Base-by-base conservation (phyloP, 1,140 invertebrate species). In the Brachionus paranguensis region DNA sequence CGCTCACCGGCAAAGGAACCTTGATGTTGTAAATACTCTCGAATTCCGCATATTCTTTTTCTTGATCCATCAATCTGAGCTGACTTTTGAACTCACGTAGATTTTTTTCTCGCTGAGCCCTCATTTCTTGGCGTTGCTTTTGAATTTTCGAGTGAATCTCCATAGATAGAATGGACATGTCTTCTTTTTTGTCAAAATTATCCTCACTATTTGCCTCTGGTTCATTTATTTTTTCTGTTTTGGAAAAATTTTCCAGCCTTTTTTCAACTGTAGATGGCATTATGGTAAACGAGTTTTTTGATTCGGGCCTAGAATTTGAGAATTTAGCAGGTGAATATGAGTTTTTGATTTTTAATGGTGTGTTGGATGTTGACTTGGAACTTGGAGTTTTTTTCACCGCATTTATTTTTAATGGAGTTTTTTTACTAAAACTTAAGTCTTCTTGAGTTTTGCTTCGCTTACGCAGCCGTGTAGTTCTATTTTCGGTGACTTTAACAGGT, bases 41-140 rank as follows among this genome's bases (percentile, higher is more conserved):
- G 20, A 76, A 76, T 50, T 76, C 72, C 2, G 17, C 45, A 24
- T 27, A 27, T 33, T 76, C 72, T 29, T 17, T 47, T 50, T 76
- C 43, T 47, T 76, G 17, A 12, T 76, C 72, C 27, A 76, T 10
- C 6, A 24, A 2, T 50, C 27, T 76, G 1, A 76, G 33, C 33
- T 76, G 72, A 76, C 50, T 76, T 50, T 76, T 76, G 27, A 76
- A 76, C 14, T 76, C 72, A 14, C 72, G 27, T 53, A 76, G 12
- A 76, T 76, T 76, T 27, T 50, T 47, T 76, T 76, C 72, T 50
- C 72, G 4, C 43, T 76, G 43, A 14, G 20, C 53, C 29, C 78
- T 43, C 78, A 64, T 81, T 68, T 81, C 78, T 64, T 81, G 33
- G 11, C 78, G 50, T 41, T 81, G 78, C 37, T 68, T 81, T 81